Conservation (phyloP, 2,113 vertebrate genomes). For the Apteryx owenii region DNA sequence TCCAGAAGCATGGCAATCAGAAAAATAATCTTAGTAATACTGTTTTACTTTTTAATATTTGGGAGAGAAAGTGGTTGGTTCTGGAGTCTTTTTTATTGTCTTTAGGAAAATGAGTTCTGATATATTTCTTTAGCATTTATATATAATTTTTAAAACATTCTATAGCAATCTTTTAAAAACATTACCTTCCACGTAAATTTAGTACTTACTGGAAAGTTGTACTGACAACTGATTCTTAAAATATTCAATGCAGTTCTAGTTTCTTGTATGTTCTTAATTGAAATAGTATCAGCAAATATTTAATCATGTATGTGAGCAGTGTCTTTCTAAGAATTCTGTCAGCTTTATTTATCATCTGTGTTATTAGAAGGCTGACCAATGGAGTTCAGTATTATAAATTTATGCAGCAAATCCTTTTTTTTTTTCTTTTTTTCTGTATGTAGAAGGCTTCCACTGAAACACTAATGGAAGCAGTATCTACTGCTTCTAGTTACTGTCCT, state of each 20-base stretch:
- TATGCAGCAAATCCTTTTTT: neutral
- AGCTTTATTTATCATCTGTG: neutral
- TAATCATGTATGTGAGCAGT: neutral
- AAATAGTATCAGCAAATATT: neutral
- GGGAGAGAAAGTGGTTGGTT: neutral
- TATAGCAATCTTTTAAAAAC: neutral
- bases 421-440: neutral
- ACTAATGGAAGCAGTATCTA: neutral
- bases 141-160: neutral
- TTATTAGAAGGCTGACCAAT: neutral
- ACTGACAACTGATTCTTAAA: neutral
- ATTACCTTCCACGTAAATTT: neutral
- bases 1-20: neutral
- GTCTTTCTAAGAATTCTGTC: neutral
- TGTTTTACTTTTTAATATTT: neutral
- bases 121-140: neutral
- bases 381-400: neutral
- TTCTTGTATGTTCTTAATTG: neutral
- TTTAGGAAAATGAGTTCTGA: neutral
- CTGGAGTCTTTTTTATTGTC: neutral
- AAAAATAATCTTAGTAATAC: neutral
- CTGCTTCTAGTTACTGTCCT: accelerated
- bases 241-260: neutral
- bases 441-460: neutral
- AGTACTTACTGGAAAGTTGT: neutral